Evolutionary conservation across 2,888 invertebrate genomes (phyloP), one percentile per base, ranked within the genome.

Genomic region (Pollenia amentaria): DNA sequence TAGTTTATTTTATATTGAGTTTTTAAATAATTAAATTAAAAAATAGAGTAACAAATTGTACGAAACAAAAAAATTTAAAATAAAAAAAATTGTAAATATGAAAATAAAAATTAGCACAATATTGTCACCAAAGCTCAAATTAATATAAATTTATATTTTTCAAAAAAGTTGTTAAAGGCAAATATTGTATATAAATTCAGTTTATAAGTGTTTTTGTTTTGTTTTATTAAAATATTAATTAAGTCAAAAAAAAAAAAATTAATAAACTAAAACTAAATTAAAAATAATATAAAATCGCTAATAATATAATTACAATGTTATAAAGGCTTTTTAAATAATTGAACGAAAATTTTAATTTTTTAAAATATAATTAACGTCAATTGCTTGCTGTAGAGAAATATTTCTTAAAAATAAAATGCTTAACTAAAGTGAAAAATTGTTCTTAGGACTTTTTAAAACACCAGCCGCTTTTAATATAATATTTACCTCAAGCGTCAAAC

Each of bases 111-210:
- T 65, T 84, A 88, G 86, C 87, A 87, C 82, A 85, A 87, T 70
- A 79, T 84, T 85, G 88, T 88, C 88, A 87, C 64, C 55, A 85
- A 87, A 88, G 88, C 88, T 88, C 88, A 88, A 87, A 88, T 29
- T 51, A 77, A 80, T 62, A 67, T 80, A 62, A 73, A 57, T 65
- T n/a, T n/a, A n/a, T n/a, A n/a, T n/a, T 29, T 67, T 46, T 72
- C 14, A 18, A 46, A 65, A 70, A 79, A 44, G 29, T 67, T 48
- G 40, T 46, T 70, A n/a, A 55, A 44, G 12, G 1, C 29, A 38
- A 65, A 55, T 11, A 38, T 16, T 67, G 77, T 77, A 67, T 42
- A 67, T 48, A 75, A 16, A 6, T 62, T 77, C 73, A 73, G 3
- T 65, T 40, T 48, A 14, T 16, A 1, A 42, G 67, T 67, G 29